These are phyloP conservation scores for Apodemus sylvaticus DNA, from an alignment of 2,113 vertebrate genomes.

Conservation along the genomic window DNA sequence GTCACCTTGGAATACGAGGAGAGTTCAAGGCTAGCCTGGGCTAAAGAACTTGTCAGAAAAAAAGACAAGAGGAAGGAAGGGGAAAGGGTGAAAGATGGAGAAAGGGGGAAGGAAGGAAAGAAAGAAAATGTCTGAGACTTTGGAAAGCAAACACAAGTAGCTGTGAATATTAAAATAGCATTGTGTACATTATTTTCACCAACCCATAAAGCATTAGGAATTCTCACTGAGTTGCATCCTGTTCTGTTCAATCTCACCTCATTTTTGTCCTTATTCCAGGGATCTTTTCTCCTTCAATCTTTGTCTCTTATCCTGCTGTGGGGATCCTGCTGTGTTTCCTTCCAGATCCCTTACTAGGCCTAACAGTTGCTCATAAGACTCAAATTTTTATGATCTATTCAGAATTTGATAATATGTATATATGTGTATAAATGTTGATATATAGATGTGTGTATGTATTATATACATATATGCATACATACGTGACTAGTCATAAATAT, in stretches of 20 bases:
- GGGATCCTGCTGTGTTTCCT: neutral
- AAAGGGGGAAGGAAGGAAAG: neutral
- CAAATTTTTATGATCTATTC: neutral
- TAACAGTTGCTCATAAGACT: neutral
- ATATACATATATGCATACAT: neutral
- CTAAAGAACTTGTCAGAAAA: neutral
- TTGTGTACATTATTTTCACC: neutral
- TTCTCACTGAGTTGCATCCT: neutral
- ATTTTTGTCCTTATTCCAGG: neutral
- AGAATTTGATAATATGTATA: no score
- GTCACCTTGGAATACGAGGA: neutral
- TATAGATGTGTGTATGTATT: neutral
- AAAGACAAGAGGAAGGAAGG: no score
- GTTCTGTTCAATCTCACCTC: neutral
- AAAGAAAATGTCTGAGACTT: neutral
- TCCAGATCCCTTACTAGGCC: neutral
- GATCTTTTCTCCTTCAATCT: neutral
- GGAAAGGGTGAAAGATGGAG: neutral
- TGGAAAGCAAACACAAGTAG: neutral
- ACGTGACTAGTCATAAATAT: neutral
- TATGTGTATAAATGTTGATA: neutral
- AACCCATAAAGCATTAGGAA: accelerated
- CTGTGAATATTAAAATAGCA: neutral
- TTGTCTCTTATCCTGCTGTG: neutral
- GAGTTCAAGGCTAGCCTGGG: neutral